Evolutionary conservation across 1,140 invertebrate genomes (phyloP).

Genomic region (Drosophila nebulosa): DNA sequence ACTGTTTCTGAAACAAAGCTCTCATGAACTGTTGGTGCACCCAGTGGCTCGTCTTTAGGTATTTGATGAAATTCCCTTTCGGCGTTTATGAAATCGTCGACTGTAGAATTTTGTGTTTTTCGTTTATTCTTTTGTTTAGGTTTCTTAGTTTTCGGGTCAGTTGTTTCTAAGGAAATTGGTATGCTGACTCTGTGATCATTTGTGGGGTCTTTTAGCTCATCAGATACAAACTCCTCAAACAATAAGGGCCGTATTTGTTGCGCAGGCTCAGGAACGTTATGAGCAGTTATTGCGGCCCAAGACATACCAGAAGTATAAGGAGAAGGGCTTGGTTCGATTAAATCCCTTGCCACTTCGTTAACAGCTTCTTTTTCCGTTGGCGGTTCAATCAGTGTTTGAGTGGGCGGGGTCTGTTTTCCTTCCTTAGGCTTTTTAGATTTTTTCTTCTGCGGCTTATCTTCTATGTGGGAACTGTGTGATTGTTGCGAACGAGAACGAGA

Average conservation of each 20-base stretch:
- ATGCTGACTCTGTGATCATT: constrained; percentile 41
- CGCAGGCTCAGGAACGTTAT: constrained; percentile 72
- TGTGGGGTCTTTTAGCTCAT: constrained; percentile 4
- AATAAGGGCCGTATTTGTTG: constrained; percentile 61
- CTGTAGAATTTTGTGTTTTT: constrained; percentile 33
- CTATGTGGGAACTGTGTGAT: constrained; percentile 39
- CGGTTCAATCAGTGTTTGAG: background rate
- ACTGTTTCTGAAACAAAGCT: too few species aligned
- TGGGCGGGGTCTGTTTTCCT: constrained; percentile 2
- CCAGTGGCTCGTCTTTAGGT: constrained; percentile 1
- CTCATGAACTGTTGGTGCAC: too few species aligned
- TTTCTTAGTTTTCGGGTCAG: constrained; percentile 57
- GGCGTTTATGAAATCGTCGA: constrained; percentile 62
- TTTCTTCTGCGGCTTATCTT: constrained; percentile 57
- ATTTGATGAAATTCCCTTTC: constrained; percentile 36
- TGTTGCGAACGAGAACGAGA: constrained; percentile 73
- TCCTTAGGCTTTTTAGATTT: constrained; percentile 56
- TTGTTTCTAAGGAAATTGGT: constrained; percentile 40
- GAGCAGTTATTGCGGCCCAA: constrained; percentile 73
- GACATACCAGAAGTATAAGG: constrained; percentile 57
- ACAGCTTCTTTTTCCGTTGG: background rate
- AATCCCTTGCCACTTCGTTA: background rate
- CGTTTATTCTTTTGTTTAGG: constrained; percentile 65
- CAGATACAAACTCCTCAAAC: constrained; percentile 13
- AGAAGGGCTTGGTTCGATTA: constrained; percentile 10